Base-by-base conservation (phyloP, 30 jellyfish, hydroid and myxozoan genomes). In the Pseudorhiza aurosa region DNA sequence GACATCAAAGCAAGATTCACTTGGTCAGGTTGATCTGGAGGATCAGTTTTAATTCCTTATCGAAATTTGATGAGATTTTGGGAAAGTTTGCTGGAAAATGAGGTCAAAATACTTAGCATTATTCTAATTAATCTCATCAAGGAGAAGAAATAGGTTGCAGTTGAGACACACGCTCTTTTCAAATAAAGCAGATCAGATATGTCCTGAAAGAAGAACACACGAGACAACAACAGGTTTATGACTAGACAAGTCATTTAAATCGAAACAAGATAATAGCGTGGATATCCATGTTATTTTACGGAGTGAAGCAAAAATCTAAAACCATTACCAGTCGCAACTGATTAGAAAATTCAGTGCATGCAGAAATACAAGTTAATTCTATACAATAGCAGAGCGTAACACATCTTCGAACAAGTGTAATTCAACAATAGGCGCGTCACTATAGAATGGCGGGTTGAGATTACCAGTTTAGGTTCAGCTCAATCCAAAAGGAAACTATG, bases 71-170 rank as follows among this genome's bases (percentile, higher is more conserved):
- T 19, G 36, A 19, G 67, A 33, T 53, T 53, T 1, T 53, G n/a
- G 5, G 35, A 22, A 33, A 53, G 24, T 53, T 53, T 53, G 22
- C 67, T 53, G 36, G 19, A 53, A 53, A 7, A 53, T 37, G 69
- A 76, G 80, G 88, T 76, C 83, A 65, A 30, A 79, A 42, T 28
- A 7, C 51, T 50, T 65, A 35, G 83, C 67, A 43, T 60, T 63
- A 47, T 29, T 79, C 29, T 47, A 18, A 47, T 43, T 64, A 62
- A 76, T 58, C 78, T 58, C 39, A 62, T 59, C 47, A 76, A 58
- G 60, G 17, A 72, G 68, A 40, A 28, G 57, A 75, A 9, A 19
- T 36, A 39, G 59, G n/a, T 45, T 60, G n/a, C 30, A 32, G 75
- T 65, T 47, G 24, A 28, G 76, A 46, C 67, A 45, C 91, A 65